Percentiles rank a stretch among this genome's conserved stretches.
phyloP scores from a whole-genome alignment of 2,797 vertebrate genomes.

The Microcaecilia unicolor region DNA sequence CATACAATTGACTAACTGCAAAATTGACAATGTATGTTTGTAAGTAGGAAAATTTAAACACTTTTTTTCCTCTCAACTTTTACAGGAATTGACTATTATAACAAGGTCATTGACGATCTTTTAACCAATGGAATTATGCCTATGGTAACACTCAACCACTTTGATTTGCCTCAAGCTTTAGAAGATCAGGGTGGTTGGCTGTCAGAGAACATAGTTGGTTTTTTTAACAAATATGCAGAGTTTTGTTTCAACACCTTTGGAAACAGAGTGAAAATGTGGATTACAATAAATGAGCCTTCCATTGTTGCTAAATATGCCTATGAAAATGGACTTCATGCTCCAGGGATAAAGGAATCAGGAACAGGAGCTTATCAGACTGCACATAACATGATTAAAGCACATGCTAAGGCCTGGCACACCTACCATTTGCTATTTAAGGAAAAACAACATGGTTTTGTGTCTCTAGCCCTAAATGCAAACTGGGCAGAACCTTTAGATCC shows the following conservation, averaged over 20 bases:
- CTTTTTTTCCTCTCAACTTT: constrained; percentile 25
- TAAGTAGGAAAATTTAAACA: no score
- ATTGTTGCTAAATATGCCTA: constrained; percentile 47
- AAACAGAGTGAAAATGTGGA: constrained; percentile 67
- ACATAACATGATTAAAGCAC: constrained; percentile 66
- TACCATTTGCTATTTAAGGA: constrained; percentile 52
- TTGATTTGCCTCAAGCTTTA: constrained; percentile 66
- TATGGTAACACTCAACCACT: constrained; percentile 67
- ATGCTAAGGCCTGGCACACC: constrained; percentile 64
- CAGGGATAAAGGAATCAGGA: constrained; percentile 50
- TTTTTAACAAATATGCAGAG: constrained; percentile 57
- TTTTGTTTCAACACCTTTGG: constrained; percentile 73
- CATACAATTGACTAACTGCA: no score
- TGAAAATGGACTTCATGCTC: constrained; percentile 49
- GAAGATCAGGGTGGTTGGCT: constrained; percentile 64
- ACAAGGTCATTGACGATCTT: constrained; percentile 66
- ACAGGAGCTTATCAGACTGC: constrained; percentile 49
- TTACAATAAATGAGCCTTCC: constrained; percentile 68
- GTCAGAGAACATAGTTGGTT: constrained; percentile 33
- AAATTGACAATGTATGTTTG: no score
- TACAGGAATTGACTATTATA: constrained; percentile 65
- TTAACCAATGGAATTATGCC: constrained; percentile 47
- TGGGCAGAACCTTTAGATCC: constrained; percentile 58
- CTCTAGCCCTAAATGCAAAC: constrained; percentile 55
- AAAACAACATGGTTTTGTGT: constrained; percentile 51